Evolutionary conservation across 2,113 vertebrate species (phyloP), one percentile per base, ranked within the genome.

Genomic region (Ptilorrhoa leucosticta): DNA sequence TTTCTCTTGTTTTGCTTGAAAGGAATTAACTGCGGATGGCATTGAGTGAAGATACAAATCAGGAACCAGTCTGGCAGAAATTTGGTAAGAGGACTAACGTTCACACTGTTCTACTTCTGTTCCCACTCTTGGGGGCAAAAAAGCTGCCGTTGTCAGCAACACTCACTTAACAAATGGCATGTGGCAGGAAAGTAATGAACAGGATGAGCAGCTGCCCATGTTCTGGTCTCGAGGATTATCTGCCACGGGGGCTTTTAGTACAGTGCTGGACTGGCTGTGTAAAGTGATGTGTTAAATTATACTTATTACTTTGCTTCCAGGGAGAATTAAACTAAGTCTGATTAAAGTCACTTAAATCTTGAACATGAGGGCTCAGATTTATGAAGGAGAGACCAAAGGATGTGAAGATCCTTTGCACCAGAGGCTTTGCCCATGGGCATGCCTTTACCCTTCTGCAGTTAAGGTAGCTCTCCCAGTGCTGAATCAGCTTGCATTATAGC

Each of bases 381-480:
- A 23, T 1, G 2, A 69, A 72, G 53, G 54, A 58, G 40, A 70
- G 8, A 45, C 30, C 40, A 64, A 61, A 77, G 50, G 8, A 45
- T 48, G 16, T 13, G 39, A 63, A 53, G 39, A 77, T 18, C 11
- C 23, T 68, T 68, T 50, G 40, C 45, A n/a, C 11, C 10, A 73
- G 57, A 37, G 39, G 6, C 44, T 69, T 87, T 90, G 35, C 48
- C 23, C 10, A 6, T 0, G 1, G 65, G 15, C 26, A 21, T 69
- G 35, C 35, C 23, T 68, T 84, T 72, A 44, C 24, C 7, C 24
- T 30, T 3, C 57, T 35, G n/a, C 44, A 57, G 31, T 35, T 87
- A 28, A 48, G 3, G 31, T 20, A 79, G 18, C n/a, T 63, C 39
- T 90, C 31, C 42, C 31, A 53, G 0, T 0, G 2, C 39, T 22